Conservation (phyloP, 2,113 vertebrate species). For the Hepsetus odoe region DNA sequence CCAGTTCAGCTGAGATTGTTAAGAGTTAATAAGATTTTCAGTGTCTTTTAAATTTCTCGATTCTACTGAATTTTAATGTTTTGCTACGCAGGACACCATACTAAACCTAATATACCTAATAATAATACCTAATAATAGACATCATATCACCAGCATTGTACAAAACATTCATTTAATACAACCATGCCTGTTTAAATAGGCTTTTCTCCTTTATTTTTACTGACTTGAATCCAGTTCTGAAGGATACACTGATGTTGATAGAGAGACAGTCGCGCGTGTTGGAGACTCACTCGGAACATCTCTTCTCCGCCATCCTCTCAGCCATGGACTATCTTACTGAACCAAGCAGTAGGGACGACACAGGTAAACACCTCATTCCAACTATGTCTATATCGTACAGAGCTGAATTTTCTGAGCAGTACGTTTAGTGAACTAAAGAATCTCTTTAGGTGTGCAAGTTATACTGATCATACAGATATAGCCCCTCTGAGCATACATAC, state of each 20-base stretch:
- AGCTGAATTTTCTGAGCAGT: no score
- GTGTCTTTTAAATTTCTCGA: no score
- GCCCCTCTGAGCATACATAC: no score
- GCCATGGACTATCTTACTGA: slow-evolving; percentile 72
- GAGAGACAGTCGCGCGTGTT: slow-evolving; percentile 78
- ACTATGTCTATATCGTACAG: not conserved
- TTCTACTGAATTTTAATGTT: no score
- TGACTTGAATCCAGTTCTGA: slow-evolving; percentile 76
- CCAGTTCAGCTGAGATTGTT: no score
- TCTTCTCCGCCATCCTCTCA: slow-evolving; percentile 81
- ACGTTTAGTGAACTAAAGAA: no score
- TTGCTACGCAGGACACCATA: no score
- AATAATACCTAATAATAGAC: no score
- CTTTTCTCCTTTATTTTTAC: not conserved
- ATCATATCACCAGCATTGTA: not conserved
- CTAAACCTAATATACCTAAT: no score
- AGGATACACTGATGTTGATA: slow-evolving; percentile 81
- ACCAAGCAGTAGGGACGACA: slow-evolving; percentile 34
- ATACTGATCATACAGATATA: no score
- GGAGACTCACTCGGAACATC: slow-evolving; percentile 74
- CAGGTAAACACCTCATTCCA: slow-evolving; percentile 29
- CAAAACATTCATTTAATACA: not conserved
- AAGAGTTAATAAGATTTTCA: no score
- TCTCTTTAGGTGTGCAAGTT: no score
- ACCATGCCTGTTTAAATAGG: not conserved